Conservation (phyloP, 1,140 invertebrate species). For the Cherax quadricarinatus region DNA sequence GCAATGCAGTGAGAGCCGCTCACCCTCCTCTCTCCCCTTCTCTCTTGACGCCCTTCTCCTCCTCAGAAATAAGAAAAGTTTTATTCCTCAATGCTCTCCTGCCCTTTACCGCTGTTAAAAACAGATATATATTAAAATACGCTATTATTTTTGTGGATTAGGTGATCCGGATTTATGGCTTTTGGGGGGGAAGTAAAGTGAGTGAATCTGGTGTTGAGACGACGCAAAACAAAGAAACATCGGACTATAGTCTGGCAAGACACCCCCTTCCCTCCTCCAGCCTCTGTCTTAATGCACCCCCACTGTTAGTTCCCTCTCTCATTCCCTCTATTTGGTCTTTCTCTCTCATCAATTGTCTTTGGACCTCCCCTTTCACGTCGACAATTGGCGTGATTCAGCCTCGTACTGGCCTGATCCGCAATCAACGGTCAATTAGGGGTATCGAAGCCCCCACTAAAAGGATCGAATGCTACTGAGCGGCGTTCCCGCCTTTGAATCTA, state of each 20-base stretch:
- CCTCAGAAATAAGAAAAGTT: neutral
- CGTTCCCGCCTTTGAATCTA: constrained; percentile 33
- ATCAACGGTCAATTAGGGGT: constrained; percentile 63
- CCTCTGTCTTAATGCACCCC: constrained; percentile 39
- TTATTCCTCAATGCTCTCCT: neutral
- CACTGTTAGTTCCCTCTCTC: constrained; percentile 24
- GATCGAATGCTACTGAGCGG: constrained; percentile 41
- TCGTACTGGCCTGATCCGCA: constrained; percentile 42
- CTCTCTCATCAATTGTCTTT: constrained; percentile 57
- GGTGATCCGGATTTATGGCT: neutral
- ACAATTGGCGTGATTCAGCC: constrained; percentile 53
- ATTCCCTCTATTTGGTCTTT: constrained; percentile 56
- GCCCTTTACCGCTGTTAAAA: too few relatives aligned
- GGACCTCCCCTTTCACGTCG: constrained; percentile 52
- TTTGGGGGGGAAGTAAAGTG: neutral
- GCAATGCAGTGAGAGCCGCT: constrained; percentile 32
- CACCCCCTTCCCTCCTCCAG: neutral
- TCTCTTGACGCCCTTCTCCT: neutral
- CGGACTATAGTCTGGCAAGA: neutral
- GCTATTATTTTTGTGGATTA: neutral
- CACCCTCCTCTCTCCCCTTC: too few relatives aligned
- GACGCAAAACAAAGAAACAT: constrained; percentile 35
- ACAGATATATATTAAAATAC: too few relatives aligned
- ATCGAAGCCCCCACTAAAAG: constrained; percentile 54
- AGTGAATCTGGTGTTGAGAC: neutral